These are phyloP conservation scores for Cydia fagiglandana DNA, from an alignment of 1,140 invertebrate species.

Conservation along the genomic window DNA sequence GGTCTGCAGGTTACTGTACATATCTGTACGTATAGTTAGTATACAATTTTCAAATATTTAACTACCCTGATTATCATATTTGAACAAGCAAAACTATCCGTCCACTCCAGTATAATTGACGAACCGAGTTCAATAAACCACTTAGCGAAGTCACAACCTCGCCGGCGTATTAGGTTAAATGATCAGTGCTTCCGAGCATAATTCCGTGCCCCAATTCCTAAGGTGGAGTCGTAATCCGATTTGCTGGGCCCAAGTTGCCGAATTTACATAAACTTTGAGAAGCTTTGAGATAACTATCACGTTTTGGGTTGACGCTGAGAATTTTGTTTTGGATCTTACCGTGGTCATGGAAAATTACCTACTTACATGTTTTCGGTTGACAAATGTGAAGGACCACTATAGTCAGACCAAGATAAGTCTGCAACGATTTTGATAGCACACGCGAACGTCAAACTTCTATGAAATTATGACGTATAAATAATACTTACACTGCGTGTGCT, in stretches of 20 bases:
- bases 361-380: too few relatives aligned
- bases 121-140: neutral
- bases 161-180: slow-evolving; percentile 5
- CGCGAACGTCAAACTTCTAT: too few relatives aligned
- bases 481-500: too few relatives aligned
- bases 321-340: too few relatives aligned
- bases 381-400: too few relatives aligned
- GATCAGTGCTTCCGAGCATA: neutral
- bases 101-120: neutral
- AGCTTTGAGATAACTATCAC: slow-evolving; percentile 19
- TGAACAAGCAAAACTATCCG: slow-evolving; percentile 9
- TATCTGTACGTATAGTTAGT: neutral
- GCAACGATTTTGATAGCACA: too few relatives aligned
- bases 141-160: slow-evolving; percentile 1
- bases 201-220: slow-evolving; percentile 20
- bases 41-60: neutral
- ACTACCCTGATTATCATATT: neutral
- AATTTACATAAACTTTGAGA: slow-evolving; percentile 24
- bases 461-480: too few relatives aligned
- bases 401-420: too few relatives aligned
- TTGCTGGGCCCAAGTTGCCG: slow-evolving; percentile 9
- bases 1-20: too few relatives aligned
- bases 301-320: too few relatives aligned
- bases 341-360: too few relatives aligned
- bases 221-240: slow-evolving; percentile 21